These are phyloP conservation scores for Alligator sinensis DNA, from an alignment of 2,113 vertebrate genomes.

Conservation along the genomic window DNA sequence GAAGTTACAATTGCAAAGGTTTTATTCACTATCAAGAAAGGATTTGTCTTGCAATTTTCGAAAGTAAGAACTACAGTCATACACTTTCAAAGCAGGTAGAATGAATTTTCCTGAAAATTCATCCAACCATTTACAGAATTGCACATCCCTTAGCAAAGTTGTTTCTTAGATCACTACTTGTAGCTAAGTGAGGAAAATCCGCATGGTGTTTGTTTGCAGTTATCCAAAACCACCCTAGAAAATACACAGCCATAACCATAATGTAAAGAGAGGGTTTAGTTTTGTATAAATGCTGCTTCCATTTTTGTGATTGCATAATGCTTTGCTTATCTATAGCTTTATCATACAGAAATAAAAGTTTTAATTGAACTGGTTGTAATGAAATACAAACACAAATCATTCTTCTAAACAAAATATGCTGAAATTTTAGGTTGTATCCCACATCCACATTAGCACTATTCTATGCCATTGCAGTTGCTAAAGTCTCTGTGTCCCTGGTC, in stretches of 20 bases:
- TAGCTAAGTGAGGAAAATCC: not conserved
- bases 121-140: not conserved
- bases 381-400: not conserved
- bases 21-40: not conserved
- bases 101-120: not conserved
- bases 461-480: not conserved
- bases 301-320: slow-evolving; percentile 23
- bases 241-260: slow-evolving; percentile 32
- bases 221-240: slow-evolving; percentile 24
- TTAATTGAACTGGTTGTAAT: slow-evolving; percentile 11
- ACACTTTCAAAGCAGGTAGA: not conserved
- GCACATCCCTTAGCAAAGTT: not conserved
- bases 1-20: not conserved
- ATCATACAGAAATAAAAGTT: not conserved
- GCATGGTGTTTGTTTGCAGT: not conserved
- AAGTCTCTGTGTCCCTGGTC: not conserved
- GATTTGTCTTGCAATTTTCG: not conserved
- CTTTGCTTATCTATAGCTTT: not conserved
- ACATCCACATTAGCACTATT: not conserved
- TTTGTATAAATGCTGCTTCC: not conserved
- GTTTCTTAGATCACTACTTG: not conserved
- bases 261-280: too few species aligned
- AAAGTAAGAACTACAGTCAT: not conserved
- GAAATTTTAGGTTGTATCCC: slow-evolving; percentile 12
- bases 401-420: not conserved